Evolutionary conservation across 2,888 invertebrate genomes (phyloP), one percentile per base, ranked within the genome.

Genomic region (Willowsia nigromaculata): DNA sequence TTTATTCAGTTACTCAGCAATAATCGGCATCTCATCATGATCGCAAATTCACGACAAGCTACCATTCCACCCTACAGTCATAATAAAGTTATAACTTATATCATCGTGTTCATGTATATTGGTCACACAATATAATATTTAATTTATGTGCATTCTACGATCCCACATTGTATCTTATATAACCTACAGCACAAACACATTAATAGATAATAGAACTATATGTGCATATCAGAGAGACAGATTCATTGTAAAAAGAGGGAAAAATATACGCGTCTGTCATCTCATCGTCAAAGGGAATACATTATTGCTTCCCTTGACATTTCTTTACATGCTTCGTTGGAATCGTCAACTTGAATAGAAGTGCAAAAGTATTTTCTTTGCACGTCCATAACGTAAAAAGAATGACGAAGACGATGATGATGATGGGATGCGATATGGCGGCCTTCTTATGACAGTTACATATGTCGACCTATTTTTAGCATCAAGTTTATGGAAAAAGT

Each of bases 401-500:
- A 6, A 53, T 5, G 47, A 47, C 1, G 1, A 53, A 4, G 25
- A 47, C 2, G 62, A 62, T n/a, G 62, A 65, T 65, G 33, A 65
- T 65, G 33, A 33, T 65, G 33, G 13, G 62, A 27, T 37, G 62
- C 43, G 59, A 85, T 76, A 53, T 59, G 47, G 76, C 56, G 85
- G 76, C 85, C 85, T 85, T 85, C 85, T 43, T 85, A 85, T 85
- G 85, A 85, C 85, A 85, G 71, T 76, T 76, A 85, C 76, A 85
- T 85, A 53, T 76, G 85, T 62, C 85, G 62, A 76, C 76, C 85
- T 85, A 85, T 85, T 85, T 85, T 85, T 85, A 85, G 76, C 62
- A 74, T 62, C 85, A 85, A 78, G 76, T 85, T 85, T 85, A 65
- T 85, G 33, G 18, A 62, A 71, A 65, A n/a, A n/a, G n/a, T 74